Evolutionary conservation across 2,888 invertebrate genomes (phyloP).

Genomic region (Tholera decimalis): DNA sequence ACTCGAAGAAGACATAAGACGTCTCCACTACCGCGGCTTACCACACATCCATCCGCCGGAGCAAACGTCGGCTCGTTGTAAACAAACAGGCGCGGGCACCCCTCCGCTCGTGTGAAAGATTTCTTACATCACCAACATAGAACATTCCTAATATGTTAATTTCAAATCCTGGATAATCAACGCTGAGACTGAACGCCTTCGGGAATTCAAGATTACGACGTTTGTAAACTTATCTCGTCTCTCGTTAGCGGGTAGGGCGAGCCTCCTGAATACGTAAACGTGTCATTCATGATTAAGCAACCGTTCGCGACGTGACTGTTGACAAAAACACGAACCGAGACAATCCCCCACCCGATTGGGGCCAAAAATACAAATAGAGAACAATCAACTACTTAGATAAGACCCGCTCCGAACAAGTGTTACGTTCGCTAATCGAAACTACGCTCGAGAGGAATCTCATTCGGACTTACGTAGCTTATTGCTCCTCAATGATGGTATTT

Average conservation of each 20-base stretch:
- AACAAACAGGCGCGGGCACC: conserved; percentile 44
- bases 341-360: conserved; percentile 72
- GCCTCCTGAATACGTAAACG: conserved; percentile 88
- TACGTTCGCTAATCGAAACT: conserved; percentile 56
- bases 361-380: conserved; percentile 66
- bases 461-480: conserved; percentile 24
- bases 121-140: conserved; percentile 56
- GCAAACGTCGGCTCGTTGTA: conserved; percentile 48
- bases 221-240: conserved; percentile 90
- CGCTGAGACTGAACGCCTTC: conserved; percentile 83
- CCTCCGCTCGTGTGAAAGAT: conserved; percentile 51
- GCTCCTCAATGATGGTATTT: conserved; percentile 20
- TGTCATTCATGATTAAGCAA: conserved; percentile 89
- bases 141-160: conserved; percentile 86
- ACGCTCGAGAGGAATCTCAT: conserved; percentile 37
- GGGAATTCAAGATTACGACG: conserved; percentile 87
- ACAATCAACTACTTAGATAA: conserved; percentile 62
- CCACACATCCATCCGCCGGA: conserved; percentile 48
- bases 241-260: conserved; percentile 87
- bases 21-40: conserved; percentile 35
- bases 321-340: conserved; percentile 81
- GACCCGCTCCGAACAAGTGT: conserved; percentile 50
- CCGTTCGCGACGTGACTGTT: conserved; percentile 84
- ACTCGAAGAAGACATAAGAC: conserved; percentile 40
- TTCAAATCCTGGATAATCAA: conserved; percentile 88